These are phyloP conservation scores for Callyntrura sp. DNA, from an alignment of 2,888 invertebrate species.

Conservation along the genomic window DNA sequence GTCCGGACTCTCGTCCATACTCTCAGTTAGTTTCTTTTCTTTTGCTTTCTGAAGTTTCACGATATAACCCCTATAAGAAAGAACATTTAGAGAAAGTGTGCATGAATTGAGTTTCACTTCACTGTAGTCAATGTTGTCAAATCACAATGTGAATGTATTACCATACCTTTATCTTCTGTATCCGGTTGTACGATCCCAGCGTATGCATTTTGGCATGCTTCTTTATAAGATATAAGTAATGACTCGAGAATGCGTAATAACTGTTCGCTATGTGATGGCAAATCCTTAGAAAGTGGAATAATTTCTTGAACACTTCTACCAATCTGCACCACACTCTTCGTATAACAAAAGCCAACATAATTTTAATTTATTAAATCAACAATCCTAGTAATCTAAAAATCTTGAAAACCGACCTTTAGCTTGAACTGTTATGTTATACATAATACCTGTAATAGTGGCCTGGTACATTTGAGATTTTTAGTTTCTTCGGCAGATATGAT, in stretches of 20 bases:
- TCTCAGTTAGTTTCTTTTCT: conserved; percentile 85
- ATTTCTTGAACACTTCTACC: conserved; percentile 90
- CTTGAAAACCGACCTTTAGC: background rate
- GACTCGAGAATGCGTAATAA: conserved; percentile 91
- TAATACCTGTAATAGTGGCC: conserved; percentile 90
- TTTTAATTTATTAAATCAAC: too few species aligned
- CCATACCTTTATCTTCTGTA: conserved; percentile 89
- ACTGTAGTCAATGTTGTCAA: background rate
- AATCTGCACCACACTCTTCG: conserved; percentile 90
- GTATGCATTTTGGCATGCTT: conserved; percentile 91
- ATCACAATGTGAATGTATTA: background rate
- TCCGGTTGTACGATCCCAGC: conserved; percentile 92
- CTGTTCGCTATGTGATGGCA: conserved; percentile 91
- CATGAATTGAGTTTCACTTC: background rate
- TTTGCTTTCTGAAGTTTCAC: conserved; percentile 88
- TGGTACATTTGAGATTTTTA: conserved; percentile 88
- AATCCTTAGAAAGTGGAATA: conserved; percentile 89
- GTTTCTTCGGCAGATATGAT: conserved; percentile 90
- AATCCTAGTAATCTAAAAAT: too few species aligned
- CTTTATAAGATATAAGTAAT: conserved; percentile 90
- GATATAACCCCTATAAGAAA: conserved; percentile 89
- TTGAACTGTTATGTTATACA: too few species aligned
- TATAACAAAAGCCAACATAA: background rate
- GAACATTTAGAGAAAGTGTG: background rate
- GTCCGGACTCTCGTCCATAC: conserved; percentile 91